These are phyloP conservation scores for Drosophila ercepeae DNA, from an alignment of 1,140 invertebrate genomes.

Conservation along the genomic window DNA sequence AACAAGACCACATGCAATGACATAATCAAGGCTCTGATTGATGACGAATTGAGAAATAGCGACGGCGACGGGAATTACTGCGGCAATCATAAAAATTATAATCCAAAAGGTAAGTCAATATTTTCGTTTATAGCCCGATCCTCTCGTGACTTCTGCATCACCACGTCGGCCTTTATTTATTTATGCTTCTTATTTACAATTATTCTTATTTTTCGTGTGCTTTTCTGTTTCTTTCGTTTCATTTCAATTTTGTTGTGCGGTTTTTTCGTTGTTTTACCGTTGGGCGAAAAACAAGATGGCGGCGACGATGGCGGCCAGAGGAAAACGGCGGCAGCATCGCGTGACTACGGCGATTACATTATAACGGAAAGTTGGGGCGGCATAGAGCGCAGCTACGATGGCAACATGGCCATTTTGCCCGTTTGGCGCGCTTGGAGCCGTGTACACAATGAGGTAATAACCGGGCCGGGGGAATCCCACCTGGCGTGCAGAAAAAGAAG, in stretches of 20 bases:
- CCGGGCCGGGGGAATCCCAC: conserved; percentile 43
- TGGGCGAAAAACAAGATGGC: conserved; percentile 69
- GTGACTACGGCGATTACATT: conserved; percentile 83
- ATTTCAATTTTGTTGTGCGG: conserved; percentile 14
- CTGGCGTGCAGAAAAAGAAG: conserved; percentile 66
- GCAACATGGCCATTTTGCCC: conserved; percentile 83
- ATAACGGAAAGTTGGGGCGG: conserved; percentile 83
- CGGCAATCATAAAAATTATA: conserved; percentile 33
- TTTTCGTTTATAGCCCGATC: conserved; percentile 16
- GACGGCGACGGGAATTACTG: conserved; percentile 32
- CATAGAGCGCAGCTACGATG: conserved; percentile 82
- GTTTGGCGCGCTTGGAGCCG: conserved; percentile 83
- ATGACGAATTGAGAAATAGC: conserved; percentile 71
- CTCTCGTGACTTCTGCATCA: conserved; percentile 34
- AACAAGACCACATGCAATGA: conserved; percentile 83
- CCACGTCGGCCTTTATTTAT: conserved; percentile 53
- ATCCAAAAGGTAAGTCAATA: conserved; percentile 56
- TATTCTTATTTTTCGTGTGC: conserved; percentile 39
- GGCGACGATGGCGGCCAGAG: conserved; percentile 28
- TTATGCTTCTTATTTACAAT: conserved; percentile 60
- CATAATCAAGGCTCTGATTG: conserved; percentile 83
- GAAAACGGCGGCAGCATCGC: conserved; percentile 63
- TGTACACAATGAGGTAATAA: conserved; percentile 83
- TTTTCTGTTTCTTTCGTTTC: conserved; percentile 12
- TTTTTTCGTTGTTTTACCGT: conserved; percentile 33